Percentiles rank a stretch among this genome's conserved stretches.
Conservation (phyloP, 2,113 vertebrate species). For the Columba janthina region DNA sequence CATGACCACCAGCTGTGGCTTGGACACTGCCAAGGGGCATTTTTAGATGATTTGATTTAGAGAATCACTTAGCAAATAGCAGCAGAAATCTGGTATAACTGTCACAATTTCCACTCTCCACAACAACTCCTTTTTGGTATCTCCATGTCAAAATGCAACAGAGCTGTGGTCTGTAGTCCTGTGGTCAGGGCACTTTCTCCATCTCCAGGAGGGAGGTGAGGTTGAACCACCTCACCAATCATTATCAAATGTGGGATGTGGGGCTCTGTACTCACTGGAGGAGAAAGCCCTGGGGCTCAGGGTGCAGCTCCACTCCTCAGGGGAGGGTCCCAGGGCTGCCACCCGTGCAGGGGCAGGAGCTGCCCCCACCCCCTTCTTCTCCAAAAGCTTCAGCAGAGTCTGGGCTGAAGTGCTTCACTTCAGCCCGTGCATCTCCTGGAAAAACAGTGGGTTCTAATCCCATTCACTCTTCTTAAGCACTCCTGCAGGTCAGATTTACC, state of each 20-base stretch:
- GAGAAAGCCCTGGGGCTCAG: background rate
- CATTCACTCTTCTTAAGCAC: background rate
- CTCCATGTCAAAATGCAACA: background rate
- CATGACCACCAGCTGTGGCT: background rate
- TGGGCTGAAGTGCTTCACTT: background rate
- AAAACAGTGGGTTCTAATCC: background rate
- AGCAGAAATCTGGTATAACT: background rate
- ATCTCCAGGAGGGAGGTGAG: background rate
- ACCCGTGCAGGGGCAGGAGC: background rate
- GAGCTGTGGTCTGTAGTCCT: background rate
- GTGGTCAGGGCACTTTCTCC: background rate
- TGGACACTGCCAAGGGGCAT: background rate
- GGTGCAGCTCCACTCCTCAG: background rate
- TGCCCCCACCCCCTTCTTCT: background rate
- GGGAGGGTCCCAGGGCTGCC: background rate
- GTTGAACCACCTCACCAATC: background rate
- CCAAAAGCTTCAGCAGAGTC: background rate
- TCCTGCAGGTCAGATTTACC: background rate
- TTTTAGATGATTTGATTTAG: background rate
- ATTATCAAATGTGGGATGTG: rapidly evolving
- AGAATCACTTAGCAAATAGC: background rate
- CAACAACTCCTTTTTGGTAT: background rate
- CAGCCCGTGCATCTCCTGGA: background rate
- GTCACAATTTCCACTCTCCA: background rate
- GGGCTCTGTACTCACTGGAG: background rate